Evolutionary conservation across 2,888 invertebrate species (phyloP), one percentile per base, ranked within the genome.

Genomic region (Uloborus plumipes): DNA sequence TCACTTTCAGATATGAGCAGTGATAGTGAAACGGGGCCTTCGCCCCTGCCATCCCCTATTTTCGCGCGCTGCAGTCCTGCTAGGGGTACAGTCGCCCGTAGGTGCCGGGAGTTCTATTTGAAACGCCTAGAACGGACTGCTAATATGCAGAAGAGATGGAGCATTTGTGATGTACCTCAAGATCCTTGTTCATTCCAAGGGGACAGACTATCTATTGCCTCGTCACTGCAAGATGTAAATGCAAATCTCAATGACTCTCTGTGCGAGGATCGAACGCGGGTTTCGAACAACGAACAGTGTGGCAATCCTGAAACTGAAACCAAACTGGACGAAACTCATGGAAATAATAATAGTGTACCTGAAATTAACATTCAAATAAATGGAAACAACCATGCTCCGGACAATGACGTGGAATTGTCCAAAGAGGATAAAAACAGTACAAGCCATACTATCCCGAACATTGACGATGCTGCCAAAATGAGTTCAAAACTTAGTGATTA

Each of bases 41-140:
- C 83, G 0, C 83, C 83, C 15, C 55, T 77, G 4, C 77, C 83
- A 0, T 83, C 83, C 1, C 83, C 83, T 6, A 83, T 83, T n/a
- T 84, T 67, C 70, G 85, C 67, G 73, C 85, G 79, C 65, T 84
- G 61, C 71, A 85, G 61, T 73, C 86, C 84, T 64, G 86, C 84
- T 69, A 84, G 22, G 79, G 85, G 86, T 70, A 86, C 80, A 1
- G 82, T 76, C 16, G 81, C 78, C 49, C 18, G 77, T 15, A 74
- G 62, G 31, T 70, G 84, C 18, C 58, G 81, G 14, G 84, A 84
- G 64, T 84, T 81, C 53, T 84, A 84, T 18, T 55, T 84, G 26
- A 72, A 72, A 26, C 61, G 84, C 1, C 62, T 84, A 11, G 84
- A 84, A 58, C 53, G 84, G 50, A 84, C 84, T 39, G 81, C 78